These are phyloP conservation scores for Pangasius sanitwongsei DNA, from an alignment of 2,797 vertebrate genomes.

Conservation along the genomic window DNA sequence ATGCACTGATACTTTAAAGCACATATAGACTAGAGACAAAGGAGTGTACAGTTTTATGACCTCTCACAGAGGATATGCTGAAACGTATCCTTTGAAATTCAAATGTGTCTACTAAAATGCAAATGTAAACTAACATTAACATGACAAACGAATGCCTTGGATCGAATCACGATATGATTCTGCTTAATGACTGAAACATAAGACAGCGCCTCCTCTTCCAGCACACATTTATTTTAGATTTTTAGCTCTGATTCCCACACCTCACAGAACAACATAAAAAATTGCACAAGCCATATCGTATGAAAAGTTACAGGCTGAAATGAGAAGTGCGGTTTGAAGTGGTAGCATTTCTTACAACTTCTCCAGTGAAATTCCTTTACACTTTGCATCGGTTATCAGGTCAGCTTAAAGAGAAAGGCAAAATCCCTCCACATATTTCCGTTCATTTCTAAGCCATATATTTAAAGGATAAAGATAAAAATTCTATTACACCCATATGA, in stretches of 20 bases:
- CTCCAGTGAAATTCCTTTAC: neutral
- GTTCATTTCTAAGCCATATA: neutral
- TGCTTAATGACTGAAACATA: neutral
- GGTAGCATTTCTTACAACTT: neutral
- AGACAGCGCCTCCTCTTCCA: neutral
- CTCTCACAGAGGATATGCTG: conserved; percentile 4
- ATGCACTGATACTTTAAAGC: conserved; percentile 54
- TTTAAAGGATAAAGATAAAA: neutral
- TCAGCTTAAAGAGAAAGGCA: neutral
- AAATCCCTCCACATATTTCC: no score
- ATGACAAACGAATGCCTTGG: conserved; percentile 29
- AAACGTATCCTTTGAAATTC: conserved; percentile 14
- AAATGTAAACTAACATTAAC: conserved; percentile 22
- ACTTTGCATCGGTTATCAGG: neutral
- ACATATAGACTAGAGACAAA: conserved; percentile 33
- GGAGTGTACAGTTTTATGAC: conserved; percentile 9
- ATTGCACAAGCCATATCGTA: neutral
- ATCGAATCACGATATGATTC: conserved; percentile 10
- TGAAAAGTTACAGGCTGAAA: neutral
- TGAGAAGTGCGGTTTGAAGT: neutral
- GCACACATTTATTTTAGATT: neutral
- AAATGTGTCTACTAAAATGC: conserved; percentile 17
- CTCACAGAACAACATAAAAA: neutral
- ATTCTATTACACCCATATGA: neutral
- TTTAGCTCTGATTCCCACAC: neutral